phyloP scores from a whole-genome alignment of 1,140 invertebrate species.

The Mycetomoellerius zeteki region DNA sequence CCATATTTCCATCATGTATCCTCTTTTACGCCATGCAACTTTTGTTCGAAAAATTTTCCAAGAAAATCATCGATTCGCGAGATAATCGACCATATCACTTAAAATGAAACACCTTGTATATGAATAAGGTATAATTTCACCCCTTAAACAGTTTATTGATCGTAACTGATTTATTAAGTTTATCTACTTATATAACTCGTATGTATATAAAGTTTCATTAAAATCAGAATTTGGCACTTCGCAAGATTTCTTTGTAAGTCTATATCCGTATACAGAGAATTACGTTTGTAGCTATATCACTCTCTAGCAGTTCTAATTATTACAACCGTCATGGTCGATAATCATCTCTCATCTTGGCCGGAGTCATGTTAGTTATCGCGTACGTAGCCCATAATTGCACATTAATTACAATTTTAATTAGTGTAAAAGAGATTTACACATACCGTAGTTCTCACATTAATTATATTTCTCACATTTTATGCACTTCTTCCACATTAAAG shows the following conservation, averaged over 20 bases:
- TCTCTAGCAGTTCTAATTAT: conserved; percentile 5
- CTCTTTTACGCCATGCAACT: no score
- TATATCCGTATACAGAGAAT: not conserved
- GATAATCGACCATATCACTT: no score
- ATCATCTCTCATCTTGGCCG: conserved; percentile 28
- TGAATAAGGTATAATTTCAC: no score
- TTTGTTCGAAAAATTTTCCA: no score
- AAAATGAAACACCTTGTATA: no score
- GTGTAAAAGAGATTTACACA: conserved; percentile 8
- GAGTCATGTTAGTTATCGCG: conserved; percentile 17
- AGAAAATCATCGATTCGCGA: no score
- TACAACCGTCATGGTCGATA: conserved; percentile 49
- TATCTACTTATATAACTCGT: no score
- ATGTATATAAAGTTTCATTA: no score
- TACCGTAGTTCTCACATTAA: conserved; percentile 28
- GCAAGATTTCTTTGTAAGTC: not conserved
- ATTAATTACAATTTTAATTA: conserved; percentile 54
- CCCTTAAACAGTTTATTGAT: no score
- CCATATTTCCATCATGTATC: no score
- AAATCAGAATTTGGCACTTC: no score
- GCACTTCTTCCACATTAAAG: conserved; percentile 19
- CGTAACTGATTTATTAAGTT: no score
- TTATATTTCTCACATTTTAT: conserved; percentile 9
- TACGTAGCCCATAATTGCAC: not conserved
- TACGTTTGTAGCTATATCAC: conserved; percentile 5